phyloP scores from a whole-genome alignment of 30 jellyfish, hydroid and myxozoan species.

The Aurelia aurita complex sp. Pacific region DNA sequence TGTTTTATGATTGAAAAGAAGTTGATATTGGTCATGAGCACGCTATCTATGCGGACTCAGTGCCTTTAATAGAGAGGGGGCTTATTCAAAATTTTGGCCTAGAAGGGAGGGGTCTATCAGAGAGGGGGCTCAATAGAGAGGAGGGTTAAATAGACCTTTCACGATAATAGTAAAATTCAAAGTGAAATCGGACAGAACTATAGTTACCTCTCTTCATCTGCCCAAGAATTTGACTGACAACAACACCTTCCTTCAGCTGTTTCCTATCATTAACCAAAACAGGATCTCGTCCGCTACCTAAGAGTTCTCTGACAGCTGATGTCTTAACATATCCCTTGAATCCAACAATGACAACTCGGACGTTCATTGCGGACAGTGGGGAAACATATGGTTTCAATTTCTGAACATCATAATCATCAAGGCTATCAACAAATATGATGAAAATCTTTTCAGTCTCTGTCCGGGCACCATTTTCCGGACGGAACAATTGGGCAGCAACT shows the following conservation, averaged over 20 bases:
- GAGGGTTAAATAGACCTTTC: no score
- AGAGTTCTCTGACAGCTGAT: constrained; percentile 18
- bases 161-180: no score
- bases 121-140: no score
- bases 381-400: not conserved
- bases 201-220: constrained; percentile 44
- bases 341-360: constrained; percentile 39
- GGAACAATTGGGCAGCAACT: constrained; percentile 18
- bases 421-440: constrained; percentile 36
- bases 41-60: no score
- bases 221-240: constrained; percentile 17
- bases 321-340: constrained; percentile 19
- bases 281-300: constrained; percentile 38
- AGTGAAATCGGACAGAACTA: no score
- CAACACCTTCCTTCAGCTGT: constrained; percentile 1
- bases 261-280: constrained; percentile 6
- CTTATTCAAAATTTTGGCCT: no score
- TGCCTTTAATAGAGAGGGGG: no score
- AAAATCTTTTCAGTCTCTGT: constrained; percentile 10
- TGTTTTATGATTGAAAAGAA: no score
- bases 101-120: no score
- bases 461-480: constrained; percentile 27
- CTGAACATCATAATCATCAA: constrained; percentile 17
- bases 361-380: constrained; percentile 17
- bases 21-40: no score